Base-by-base conservation (phyloP, 1,140 invertebrate genomes). In the Probaryconus sp. region DNA sequence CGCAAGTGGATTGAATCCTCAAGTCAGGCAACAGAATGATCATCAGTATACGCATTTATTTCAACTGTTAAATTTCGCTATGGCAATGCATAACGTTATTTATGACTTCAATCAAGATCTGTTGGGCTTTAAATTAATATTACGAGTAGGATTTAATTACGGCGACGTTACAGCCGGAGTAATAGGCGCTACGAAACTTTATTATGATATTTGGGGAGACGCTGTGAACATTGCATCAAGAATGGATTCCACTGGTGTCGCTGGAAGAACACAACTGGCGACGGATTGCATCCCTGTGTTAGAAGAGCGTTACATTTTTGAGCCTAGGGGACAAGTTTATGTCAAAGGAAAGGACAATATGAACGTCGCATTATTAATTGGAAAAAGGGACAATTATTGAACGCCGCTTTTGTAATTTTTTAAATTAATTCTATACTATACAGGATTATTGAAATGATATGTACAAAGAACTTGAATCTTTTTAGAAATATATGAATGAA, bases 121-220 rank as follows among this genome's bases (percentile, higher is more conserved):
- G 42, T 84, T 96, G 5, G 94, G 94, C 60, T 97, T 98, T 80
- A 96, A 97, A 85, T 91, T 98, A 28, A 93, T 96, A n/a, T 82
- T 98, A n/a, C 91, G 96, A 31, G 92, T 94, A n/a, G 93, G 93
- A 0, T 93, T 92, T 73, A 94, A 94, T 77, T 93, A 91, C 63
- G 97, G 97, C 0, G 96, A 98, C 76, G 95, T 98, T 0, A 97
- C 96, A 0, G 96, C 96, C 0, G 98, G 97, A 2, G 97, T 99
- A 0, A 98, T 99, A 40, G 97, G 97, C 0, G 98, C 97, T 0
- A 95, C 95, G 0, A 99, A 98, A 81, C 88, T 98, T 10, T 96
- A 97, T 79, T 99, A 98, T 76, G 98, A 99, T 84, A 98, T 99
- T 47, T 99, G 98, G 98, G 97, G 98, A 0, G 97, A 99, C 87